These are phyloP conservation scores for Iphiclides podalirius DNA, from an alignment of 2,888 invertebrate genomes.

Conservation along the genomic window DNA sequence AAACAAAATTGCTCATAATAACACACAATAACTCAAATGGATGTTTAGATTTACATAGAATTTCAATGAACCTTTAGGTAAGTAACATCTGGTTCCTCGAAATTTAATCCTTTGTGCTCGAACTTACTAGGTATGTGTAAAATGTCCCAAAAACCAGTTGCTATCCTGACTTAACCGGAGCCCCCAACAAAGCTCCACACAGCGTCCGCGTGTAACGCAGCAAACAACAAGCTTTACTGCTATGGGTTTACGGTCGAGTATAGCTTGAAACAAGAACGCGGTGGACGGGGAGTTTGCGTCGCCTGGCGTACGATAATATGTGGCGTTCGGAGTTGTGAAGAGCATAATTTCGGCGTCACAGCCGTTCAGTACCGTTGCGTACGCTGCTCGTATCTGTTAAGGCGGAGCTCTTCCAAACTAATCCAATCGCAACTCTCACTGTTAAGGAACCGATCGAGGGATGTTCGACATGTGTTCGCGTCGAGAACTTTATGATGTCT, in stretches of 20 bases:
- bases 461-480: too few species aligned
- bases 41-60: too few species aligned
- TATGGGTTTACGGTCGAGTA: background rate
- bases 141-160: conserved; percentile 13
- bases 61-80: too few species aligned
- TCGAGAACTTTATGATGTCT: too few species aligned
- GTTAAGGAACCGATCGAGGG: too few species aligned
- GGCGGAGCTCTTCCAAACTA: conserved; percentile 10
- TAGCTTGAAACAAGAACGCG: background rate
- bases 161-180: conserved; percentile 1
- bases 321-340: conserved; percentile 7
- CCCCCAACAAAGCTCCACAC: background rate
- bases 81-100: too few species aligned
- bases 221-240: background rate
- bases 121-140: conserved; percentile 14
- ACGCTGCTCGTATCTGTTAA: conserved; percentile 13
- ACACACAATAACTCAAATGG: too few species aligned
- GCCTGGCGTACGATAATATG: conserved; percentile 2
- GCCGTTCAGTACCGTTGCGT: conserved; percentile 24
- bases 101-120: too few species aligned
- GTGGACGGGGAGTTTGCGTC: background rate
- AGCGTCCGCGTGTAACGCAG: background rate
- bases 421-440: too few species aligned
- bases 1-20: too few species aligned
- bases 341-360: conserved; percentile 17